Percentiles rank a stretch among this genome's conserved stretches.
These are phyloP conservation scores for Tenthredo notha DNA, from an alignment of 2,888 invertebrate genomes.

Conservation along the genomic window DNA sequence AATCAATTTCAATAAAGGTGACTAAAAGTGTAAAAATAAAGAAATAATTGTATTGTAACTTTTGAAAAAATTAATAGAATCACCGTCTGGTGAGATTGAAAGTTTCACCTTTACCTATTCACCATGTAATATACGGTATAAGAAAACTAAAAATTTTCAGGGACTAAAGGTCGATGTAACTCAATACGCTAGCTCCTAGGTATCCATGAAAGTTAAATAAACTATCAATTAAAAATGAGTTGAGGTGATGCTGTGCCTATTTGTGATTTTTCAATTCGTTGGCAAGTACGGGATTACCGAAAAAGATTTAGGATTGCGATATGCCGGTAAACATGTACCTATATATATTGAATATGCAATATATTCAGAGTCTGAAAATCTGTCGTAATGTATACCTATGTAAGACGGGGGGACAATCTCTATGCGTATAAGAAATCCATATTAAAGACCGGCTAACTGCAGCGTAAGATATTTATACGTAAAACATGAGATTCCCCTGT, in stretches of 20 bases:
- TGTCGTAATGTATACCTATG: not conserved
- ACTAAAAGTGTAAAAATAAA: not conserved
- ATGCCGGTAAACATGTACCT: not conserved
- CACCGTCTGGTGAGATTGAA: not conserved
- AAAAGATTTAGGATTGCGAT: not conserved
- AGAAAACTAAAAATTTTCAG: not conserved
- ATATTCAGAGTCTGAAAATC: not conserved
- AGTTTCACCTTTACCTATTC: not conserved
- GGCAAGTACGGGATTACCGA: no score
- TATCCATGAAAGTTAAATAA: not conserved
- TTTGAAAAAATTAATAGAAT: not conserved
- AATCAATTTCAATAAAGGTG: not conserved
- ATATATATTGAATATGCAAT: not conserved
- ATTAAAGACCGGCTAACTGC: not conserved
- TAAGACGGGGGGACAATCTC: no score
- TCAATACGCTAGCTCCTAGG: not conserved
- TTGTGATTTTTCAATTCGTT: no score
- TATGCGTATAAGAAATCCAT: not conserved
- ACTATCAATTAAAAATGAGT: not conserved
- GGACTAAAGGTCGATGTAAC: slow-evolving; percentile 7
- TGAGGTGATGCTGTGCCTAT: no score
- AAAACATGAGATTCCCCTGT: not conserved
- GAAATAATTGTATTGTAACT: not conserved
- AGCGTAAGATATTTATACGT: not conserved
- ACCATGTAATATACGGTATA: not conserved